phyloP scores from a whole-genome alignment of 2,113 vertebrate species.

The Zosterops japonicus region DNA sequence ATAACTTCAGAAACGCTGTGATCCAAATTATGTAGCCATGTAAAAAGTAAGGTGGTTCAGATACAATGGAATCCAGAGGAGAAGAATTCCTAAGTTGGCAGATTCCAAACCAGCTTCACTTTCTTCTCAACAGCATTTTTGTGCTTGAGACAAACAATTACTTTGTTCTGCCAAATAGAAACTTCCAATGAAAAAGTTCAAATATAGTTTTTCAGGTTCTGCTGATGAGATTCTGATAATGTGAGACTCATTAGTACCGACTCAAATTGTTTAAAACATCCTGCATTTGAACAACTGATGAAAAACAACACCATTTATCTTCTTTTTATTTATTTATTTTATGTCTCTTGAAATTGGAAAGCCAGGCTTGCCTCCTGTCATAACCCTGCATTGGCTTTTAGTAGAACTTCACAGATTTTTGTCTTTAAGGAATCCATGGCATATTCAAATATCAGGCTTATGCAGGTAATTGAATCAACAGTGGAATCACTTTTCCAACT shows the following conservation, averaged over 20 bases:
- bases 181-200: background rate
- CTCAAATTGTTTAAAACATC: background rate
- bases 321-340: background rate
- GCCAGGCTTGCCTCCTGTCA: background rate
- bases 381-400: background rate
- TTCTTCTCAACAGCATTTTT: slow-evolving; percentile 34
- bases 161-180: slow-evolving; percentile 22
- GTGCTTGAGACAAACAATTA: background rate
- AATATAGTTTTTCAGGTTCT: background rate
- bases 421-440: background rate
- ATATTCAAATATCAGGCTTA: background rate
- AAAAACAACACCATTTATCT: background rate
- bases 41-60: background rate
- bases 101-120: slow-evolving; percentile 25
- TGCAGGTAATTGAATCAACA: background rate
- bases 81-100: slow-evolving; percentile 8
- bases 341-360: background rate
- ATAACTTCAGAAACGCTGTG: background rate
- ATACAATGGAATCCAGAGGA: slow-evolving; percentile 19
- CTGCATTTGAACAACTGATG: background rate
- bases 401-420: background rate
- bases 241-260: background rate
- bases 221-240: background rate
- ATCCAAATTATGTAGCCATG: slow-evolving; percentile 11
- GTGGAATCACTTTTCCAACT: background rate